A percentile compares a stretch with the other conserved stretches of the same genome.
Conservation (phyloP, 1,140 invertebrate species). For the Leguminivora glycinivorella region DNA sequence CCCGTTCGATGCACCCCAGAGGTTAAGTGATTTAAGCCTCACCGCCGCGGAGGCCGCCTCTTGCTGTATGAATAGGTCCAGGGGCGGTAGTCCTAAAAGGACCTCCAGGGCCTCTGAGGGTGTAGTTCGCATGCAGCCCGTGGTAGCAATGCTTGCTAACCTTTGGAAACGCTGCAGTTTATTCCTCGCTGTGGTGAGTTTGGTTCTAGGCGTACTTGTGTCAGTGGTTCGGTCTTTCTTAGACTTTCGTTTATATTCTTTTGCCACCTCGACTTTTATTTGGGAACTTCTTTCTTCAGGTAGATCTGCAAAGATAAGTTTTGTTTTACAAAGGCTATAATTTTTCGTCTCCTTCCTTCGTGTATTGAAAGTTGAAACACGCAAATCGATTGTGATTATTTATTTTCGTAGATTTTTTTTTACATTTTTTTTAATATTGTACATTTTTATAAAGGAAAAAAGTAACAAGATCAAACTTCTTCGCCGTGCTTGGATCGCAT, state of each 20-base stretch:
- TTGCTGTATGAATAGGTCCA: no score
- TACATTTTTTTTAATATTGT: not conserved
- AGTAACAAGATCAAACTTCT: not conserved
- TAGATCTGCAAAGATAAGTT: constrained; percentile 11
- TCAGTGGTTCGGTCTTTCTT: constrained; percentile 45
- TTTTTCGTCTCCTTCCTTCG: not conserved
- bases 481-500: constrained; percentile 25
- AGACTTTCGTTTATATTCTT: not conserved
- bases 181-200: no score
- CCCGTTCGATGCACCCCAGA: no score
- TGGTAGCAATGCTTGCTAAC: no score
- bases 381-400: not conserved
- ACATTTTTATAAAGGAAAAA: not conserved
- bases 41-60: no score
- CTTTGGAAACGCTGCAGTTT: no score
- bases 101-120: no score
- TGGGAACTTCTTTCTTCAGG: not conserved
- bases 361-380: constrained; percentile 7
- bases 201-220: not conserved
- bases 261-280: constrained; percentile 14
- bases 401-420: not conserved
- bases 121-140: no score
- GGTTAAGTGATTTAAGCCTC: no score
- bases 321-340: not conserved
- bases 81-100: no score